Evolutionary conservation across 2,888 invertebrate genomes (phyloP).

Genomic region (Drosophila hamatofila): DNA sequence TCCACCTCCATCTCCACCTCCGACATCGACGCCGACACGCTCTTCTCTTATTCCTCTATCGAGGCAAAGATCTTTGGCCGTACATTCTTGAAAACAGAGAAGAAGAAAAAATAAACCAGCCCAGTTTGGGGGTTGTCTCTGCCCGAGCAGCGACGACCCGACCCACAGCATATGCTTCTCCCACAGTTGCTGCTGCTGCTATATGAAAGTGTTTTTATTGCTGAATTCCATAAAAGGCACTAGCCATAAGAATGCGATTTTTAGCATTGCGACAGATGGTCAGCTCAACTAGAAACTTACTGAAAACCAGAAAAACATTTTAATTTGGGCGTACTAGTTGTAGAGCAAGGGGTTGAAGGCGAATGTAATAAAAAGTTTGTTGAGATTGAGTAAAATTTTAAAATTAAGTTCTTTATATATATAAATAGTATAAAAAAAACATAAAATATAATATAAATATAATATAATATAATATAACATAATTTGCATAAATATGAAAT

Average conservation of each 20-base stretch:
- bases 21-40: conserved; percentile 1
- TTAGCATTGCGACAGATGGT: conserved; percentile 47
- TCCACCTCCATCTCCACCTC: conserved; percentile 24
- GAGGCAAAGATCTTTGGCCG: conserved; percentile 55
- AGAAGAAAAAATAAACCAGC: conserved; percentile 27
- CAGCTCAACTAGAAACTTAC: conserved; percentile 13
- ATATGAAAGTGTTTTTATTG: conserved; percentile 47
- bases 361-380: background rate
- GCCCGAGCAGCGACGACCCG: conserved; percentile 9
- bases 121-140: background rate
- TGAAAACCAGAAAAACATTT: conserved; percentile 1
- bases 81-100: conserved; percentile 55
- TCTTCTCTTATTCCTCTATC: conserved; percentile 43
- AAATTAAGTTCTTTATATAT: too few relatives aligned
- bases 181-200: conserved; percentile 7
- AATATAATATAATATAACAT: too few relatives aligned
- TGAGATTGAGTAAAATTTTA: background rate
- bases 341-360: background rate
- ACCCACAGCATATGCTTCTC: conserved; percentile 48
- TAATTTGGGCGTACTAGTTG: background rate
- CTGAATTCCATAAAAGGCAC: conserved; percentile 32
- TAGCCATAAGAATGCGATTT: conserved; percentile 39
- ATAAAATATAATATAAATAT: too few relatives aligned
- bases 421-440: too few relatives aligned
- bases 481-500: too few relatives aligned